phyloP scores from a whole-genome alignment of 1,140 invertebrate genomes.

The Parapsyche elsis region DNA sequence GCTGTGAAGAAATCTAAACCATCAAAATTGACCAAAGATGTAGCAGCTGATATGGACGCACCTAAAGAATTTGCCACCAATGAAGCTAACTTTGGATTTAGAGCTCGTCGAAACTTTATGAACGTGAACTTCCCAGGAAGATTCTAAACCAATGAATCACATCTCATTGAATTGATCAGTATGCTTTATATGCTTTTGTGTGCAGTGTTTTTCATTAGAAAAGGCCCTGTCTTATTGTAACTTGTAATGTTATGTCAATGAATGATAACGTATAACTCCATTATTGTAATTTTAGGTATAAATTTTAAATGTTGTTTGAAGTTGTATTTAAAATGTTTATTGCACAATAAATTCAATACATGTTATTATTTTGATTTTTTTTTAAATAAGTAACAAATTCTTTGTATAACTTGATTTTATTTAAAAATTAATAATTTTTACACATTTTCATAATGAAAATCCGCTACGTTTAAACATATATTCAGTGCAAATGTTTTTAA shows the following conservation, averaged over 20 bases:
- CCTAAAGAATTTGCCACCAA: constrained; percentile 18
- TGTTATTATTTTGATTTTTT: no score
- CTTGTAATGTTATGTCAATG: constrained; percentile 1
- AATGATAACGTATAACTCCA: constrained; percentile 53
- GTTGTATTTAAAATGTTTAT: constrained; percentile 38
- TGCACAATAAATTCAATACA: constrained; percentile 48
- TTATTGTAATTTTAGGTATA: constrained; percentile 18
- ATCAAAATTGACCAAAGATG: constrained; percentile 44
- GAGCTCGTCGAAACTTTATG: constrained; percentile 50
- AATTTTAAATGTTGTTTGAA: constrained; percentile 35
- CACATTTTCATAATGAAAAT: constrained; percentile 42
- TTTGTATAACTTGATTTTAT: constrained; percentile 6
- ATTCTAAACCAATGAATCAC: constrained; percentile 48
- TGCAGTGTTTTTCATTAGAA: not conserved
- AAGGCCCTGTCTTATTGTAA: constrained; percentile 6
- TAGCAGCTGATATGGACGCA: constrained; percentile 14
- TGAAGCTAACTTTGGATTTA: constrained; percentile 49
- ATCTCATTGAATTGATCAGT: no score
- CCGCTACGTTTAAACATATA: not conserved
- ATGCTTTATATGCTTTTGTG: not conserved
- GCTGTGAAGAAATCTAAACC: constrained; percentile 55
- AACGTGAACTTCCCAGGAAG: constrained; percentile 46
- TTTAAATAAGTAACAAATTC: not conserved
- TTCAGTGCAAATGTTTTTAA: constrained; percentile 9
- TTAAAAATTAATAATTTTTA: constrained; percentile 45